Conservation (phyloP, 1,140 invertebrate species). For the Odontomachus brunneus region DNA sequence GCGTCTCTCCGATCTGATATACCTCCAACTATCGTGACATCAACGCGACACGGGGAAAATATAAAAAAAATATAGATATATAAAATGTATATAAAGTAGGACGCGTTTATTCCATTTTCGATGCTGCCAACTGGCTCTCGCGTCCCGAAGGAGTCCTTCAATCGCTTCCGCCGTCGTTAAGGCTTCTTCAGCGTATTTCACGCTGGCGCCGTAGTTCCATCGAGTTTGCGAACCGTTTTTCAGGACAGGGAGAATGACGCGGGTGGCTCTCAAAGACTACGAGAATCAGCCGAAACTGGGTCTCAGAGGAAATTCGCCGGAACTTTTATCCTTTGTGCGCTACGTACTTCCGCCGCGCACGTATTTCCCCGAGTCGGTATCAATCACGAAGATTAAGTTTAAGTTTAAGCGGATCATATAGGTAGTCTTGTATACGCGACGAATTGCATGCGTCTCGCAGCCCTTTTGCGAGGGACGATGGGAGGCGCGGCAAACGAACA, state of each 20-base stretch:
- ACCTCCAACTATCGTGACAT: no score
- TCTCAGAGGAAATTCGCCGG: constrained; percentile 25
- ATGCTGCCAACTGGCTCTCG: constrained; percentile 35
- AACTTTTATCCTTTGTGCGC: constrained; percentile 43
- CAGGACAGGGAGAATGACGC: constrained; percentile 21
- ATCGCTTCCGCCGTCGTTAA: constrained; percentile 46
- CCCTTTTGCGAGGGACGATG: no score
- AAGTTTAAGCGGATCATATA: constrained; percentile 24
- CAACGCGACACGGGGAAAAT: no score
- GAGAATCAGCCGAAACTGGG: constrained; percentile 48
- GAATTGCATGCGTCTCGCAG: no score
- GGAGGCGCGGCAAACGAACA: no score
- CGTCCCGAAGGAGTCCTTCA: background rate
- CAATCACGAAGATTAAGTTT: constrained; percentile 32
- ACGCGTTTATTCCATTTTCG: constrained; percentile 28
- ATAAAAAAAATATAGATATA: constrained; percentile 4
- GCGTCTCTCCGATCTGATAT: no score
- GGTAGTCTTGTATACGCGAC: background rate
- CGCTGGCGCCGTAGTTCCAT: constrained; percentile 27
- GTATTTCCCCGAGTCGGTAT: constrained; percentile 13
- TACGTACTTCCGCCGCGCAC: background rate
- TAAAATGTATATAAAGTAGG: background rate
- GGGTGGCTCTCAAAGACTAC: constrained; percentile 38
- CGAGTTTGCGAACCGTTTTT: constrained; percentile 52
- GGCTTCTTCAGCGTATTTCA: constrained; percentile 38